A percentile compares a stretch with the other conserved stretches of the same genome.
Evolutionary conservation across 2,888 invertebrate species (phyloP).

Genomic region (Digitonthophagus gazella): DNA sequence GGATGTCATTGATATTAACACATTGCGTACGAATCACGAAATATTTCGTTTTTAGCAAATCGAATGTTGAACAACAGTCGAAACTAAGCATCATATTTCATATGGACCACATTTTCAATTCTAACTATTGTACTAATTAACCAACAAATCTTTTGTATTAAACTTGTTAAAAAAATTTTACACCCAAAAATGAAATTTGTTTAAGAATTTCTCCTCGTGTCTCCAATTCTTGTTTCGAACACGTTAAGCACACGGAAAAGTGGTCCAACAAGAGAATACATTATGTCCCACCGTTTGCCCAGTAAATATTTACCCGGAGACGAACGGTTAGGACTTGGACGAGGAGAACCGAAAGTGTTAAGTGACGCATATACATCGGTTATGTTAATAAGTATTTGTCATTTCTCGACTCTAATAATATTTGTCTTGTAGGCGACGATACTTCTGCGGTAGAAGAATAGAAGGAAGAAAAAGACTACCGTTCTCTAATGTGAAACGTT

Average conservation of each 20-base stretch:
- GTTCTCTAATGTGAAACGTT: background rate
- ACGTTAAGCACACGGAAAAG: background rate
- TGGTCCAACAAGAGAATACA: background rate
- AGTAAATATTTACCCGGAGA: background rate
- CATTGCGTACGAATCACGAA: no score
- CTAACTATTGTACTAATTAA: no score
- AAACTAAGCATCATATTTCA: no score
- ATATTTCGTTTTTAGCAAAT: no score
- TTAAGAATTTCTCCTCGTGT: no score
- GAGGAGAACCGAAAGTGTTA: background rate
- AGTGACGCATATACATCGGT: background rate
- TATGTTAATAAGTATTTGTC: background rate
- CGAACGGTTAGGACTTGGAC: background rate
- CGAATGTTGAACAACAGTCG: no score
- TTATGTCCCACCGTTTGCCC: background rate
- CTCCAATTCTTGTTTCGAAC: background rate
- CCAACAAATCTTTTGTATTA: no score
- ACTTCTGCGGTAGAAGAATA: background rate
- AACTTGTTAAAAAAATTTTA: no score
- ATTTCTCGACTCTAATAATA: background rate
- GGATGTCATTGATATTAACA: no score
- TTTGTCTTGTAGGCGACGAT: background rate
- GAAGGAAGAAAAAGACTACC: background rate
- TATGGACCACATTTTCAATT: no score
- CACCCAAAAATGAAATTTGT: no score